These are phyloP conservation scores for Mya arenaria DNA, from an alignment of 1,140 invertebrate genomes.

Conservation along the genomic window DNA sequence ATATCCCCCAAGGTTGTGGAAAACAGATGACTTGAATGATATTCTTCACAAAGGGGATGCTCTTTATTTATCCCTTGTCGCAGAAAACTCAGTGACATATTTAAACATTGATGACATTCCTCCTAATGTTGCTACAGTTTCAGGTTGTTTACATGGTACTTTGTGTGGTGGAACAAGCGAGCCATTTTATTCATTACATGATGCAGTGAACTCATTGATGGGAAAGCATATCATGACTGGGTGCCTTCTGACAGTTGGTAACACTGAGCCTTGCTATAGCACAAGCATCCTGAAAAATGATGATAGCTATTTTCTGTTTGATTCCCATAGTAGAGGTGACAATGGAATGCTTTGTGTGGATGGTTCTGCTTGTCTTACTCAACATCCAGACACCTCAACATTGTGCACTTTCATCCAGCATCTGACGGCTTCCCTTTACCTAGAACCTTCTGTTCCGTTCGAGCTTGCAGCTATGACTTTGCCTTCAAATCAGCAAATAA, in stretches of 20 bases:
- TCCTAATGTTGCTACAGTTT: neutral
- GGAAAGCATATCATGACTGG: neutral
- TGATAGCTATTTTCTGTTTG: constrained; percentile 6
- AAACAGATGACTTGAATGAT: neutral
- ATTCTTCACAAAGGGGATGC: neutral
- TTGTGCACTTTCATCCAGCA: neutral
- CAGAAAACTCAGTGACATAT: neutral
- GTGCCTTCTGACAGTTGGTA: neutral
- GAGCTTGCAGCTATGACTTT: neutral
- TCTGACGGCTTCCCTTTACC: neutral
- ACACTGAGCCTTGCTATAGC: neutral
- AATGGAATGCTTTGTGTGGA: neutral
- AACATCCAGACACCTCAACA: neutral
- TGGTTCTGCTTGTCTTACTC: neutral
- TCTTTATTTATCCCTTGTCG: neutral
- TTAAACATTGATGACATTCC: neutral
- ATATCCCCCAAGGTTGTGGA: neutral
- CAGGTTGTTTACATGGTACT: constrained; percentile 4
- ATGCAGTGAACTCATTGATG: neutral
- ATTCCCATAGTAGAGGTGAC: constrained; percentile 15
- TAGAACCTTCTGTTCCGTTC: neutral
- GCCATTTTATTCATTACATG: neutral
- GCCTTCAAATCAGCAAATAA: neutral
- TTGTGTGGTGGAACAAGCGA: neutral
- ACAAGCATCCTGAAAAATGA: constrained; percentile 1